phyloP scores from a whole-genome alignment of 92 coral and sea anemone genomes.

The Anthopleura xanthogrammica region DNA sequence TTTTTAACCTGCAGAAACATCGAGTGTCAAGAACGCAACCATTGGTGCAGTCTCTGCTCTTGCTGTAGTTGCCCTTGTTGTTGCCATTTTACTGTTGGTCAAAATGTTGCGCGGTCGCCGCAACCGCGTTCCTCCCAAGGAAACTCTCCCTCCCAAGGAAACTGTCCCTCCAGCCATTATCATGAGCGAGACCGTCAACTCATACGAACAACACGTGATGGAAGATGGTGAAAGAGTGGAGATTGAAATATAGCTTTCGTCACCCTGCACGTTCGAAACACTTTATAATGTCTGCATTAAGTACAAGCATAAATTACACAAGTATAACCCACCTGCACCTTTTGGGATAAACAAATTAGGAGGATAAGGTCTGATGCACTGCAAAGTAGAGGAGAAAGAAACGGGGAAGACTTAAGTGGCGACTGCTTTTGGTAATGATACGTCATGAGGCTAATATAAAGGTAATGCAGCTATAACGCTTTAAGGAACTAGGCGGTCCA shows the following conservation, averaged over 20 bases:
- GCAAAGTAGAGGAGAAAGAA: no score
- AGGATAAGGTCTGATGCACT: no score
- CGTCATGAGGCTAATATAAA: no score
- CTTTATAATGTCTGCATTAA: no score
- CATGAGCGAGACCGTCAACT: neutral
- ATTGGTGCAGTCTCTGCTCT: neutral
- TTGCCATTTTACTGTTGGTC: neutral
- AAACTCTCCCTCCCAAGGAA: neutral
- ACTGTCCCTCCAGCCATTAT: neutral
- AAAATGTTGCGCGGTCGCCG: neutral
- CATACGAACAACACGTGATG: constrained; percentile 1
- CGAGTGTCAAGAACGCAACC: neutral
- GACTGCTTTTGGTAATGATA: no score
- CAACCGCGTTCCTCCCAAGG: neutral
- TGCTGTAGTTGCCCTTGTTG: neutral
- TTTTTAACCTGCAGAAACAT: neutral
- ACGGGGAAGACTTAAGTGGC: no score
- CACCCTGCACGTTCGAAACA: neutral
- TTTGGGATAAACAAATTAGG: no score
- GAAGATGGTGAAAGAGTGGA: neutral
- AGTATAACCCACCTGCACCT: no score
- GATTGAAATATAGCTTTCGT: neutral
- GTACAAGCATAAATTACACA: no score
- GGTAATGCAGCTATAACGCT: no score
- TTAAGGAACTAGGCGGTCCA: no score